Evolutionary conservation across 2,888 invertebrate species (phyloP).

Genomic region (Hololepta plana): DNA sequence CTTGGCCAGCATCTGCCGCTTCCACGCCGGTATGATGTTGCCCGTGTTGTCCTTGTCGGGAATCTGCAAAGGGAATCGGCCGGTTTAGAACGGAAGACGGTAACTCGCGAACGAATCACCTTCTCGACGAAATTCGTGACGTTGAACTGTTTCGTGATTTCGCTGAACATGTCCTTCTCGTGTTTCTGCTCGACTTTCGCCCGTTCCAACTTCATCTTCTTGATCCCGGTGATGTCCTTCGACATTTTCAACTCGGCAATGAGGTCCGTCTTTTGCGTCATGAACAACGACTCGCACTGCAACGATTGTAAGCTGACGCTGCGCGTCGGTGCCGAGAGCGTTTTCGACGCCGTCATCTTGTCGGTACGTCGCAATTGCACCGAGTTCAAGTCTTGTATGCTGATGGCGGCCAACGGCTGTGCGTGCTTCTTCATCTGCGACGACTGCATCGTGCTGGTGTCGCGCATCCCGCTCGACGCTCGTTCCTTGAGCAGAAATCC

Average conservation of each 20-base stretch:
- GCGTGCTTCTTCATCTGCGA: slow-evolving; percentile 32
- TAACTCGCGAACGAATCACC: too few relatives aligned
- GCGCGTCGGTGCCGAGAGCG: slow-evolving; percentile 60
- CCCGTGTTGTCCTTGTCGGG: slow-evolving; percentile 80
- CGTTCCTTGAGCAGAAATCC: slow-evolving; percentile 12
- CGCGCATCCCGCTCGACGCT: too few relatives aligned
- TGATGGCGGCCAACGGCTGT: slow-evolving; percentile 74
- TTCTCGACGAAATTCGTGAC: slow-evolving; percentile 79
- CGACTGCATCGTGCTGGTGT: too few relatives aligned
- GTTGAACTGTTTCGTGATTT: slow-evolving; percentile 69
- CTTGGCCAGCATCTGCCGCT: slow-evolving; percentile 85
- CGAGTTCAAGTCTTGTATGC: slow-evolving; percentile 71
- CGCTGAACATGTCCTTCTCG: slow-evolving; percentile 68
- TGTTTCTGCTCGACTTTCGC: slow-evolving; percentile 67
- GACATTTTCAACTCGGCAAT: slow-evolving; percentile 87
- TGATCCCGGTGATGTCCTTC: slow-evolving; percentile 84
- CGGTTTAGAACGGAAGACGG: too few relatives aligned
- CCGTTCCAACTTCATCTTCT: slow-evolving; percentile 79
- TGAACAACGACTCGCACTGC: slow-evolving; percentile 37
- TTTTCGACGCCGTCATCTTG: slow-evolving; percentile 58
- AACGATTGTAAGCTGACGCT: slow-evolving; percentile 61
- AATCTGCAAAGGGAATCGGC: slow-evolving; percentile 36
- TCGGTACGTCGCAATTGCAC: slow-evolving; percentile 63
- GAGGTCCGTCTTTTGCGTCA: slow-evolving; percentile 60
- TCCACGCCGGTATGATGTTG: slow-evolving; percentile 85